Evolutionary conservation across 2,888 invertebrate genomes (phyloP).

Genomic region (Ormyrus labotus): DNA sequence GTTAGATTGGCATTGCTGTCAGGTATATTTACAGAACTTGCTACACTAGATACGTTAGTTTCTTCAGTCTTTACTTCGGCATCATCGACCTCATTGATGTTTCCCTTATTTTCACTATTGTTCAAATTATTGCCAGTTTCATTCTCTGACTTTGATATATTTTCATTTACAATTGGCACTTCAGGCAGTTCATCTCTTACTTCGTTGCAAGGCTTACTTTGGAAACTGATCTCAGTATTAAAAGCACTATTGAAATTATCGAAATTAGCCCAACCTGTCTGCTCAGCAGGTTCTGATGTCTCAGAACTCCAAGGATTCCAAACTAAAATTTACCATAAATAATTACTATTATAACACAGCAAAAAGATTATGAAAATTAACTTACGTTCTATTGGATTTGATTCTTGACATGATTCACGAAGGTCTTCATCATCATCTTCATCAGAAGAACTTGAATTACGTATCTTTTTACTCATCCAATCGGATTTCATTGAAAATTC

Average conservation of each 20-base stretch:
- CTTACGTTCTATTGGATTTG: conserved; percentile 77
- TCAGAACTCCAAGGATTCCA: conserved; percentile 70
- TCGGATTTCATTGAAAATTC: conserved; percentile 76
- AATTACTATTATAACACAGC: background rate
- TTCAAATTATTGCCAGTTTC: conserved; percentile 30
- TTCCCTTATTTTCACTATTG: conserved; percentile 28
- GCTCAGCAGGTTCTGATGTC: conserved; percentile 64
- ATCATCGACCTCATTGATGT: conserved; percentile 37
- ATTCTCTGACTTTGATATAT: conserved; percentile 40
- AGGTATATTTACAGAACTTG: conserved; percentile 58
- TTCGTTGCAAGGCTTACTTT: conserved; percentile 30
- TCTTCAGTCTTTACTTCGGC: conserved; percentile 45
- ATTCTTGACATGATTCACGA: conserved; percentile 70
- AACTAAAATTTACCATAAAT: conserved; percentile 59
- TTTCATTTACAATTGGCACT: conserved; percentile 52
- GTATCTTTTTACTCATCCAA: conserved; percentile 68
- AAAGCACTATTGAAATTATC: conserved; percentile 58
- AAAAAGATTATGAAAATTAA: conserved; percentile 43
- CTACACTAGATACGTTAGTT: conserved; percentile 57
- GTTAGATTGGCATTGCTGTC: conserved; percentile 67
- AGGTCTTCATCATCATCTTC: conserved; percentile 76
- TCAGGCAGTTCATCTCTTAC: conserved; percentile 31
- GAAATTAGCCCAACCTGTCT: conserved; percentile 73
- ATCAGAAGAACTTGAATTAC: conserved; percentile 75
- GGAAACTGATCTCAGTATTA: conserved; percentile 26